Evolutionary conservation across 2,888 invertebrate species (phyloP).

Genomic region (Drosophila vallismaia): DNA sequence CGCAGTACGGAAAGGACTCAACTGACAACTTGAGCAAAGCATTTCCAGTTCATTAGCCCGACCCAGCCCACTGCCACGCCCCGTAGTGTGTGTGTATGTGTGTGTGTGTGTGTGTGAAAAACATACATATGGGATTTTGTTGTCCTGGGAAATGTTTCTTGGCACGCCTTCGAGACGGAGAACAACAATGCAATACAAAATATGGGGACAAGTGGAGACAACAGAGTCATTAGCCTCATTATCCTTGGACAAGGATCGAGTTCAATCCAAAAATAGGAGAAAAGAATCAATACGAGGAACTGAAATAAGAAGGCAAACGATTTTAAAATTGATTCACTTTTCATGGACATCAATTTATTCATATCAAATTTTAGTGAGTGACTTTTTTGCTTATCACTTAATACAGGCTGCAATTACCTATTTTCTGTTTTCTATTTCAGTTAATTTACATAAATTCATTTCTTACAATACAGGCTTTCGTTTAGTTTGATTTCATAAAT

Average conservation of each 20-base stretch:
- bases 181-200: slow-evolving; percentile 59
- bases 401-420: slow-evolving; percentile 17
- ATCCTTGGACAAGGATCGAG: neutral
- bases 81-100: too few species aligned
- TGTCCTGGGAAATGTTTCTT: slow-evolving; percentile 39
- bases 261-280: neutral
- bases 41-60: slow-evolving; percentile 72
- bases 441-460: slow-evolving; percentile 43
- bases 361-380: slow-evolving; percentile 33
- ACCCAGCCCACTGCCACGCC: slow-evolving; percentile 11
- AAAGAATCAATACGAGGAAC: neutral
- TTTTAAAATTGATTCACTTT: slow-evolving; percentile 7
- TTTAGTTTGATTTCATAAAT: slow-evolving; percentile 50
- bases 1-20: slow-evolving; percentile 24
- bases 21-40: slow-evolving; percentile 37
- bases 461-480: slow-evolving; percentile 33
- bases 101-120: slow-evolving; percentile 2
- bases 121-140: slow-evolving; percentile 38
- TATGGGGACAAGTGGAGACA: slow-evolving; percentile 68
- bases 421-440: slow-evolving; percentile 16
- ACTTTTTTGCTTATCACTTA: slow-evolving; percentile 26
- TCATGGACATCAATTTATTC: slow-evolving; percentile 45
- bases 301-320: neutral
- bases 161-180: slow-evolving; percentile 53
- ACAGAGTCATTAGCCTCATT: slow-evolving; percentile 63